phyloP scores from a whole-genome alignment of 2,888 invertebrate genomes.

The Lycophotia porphyrea region DNA sequence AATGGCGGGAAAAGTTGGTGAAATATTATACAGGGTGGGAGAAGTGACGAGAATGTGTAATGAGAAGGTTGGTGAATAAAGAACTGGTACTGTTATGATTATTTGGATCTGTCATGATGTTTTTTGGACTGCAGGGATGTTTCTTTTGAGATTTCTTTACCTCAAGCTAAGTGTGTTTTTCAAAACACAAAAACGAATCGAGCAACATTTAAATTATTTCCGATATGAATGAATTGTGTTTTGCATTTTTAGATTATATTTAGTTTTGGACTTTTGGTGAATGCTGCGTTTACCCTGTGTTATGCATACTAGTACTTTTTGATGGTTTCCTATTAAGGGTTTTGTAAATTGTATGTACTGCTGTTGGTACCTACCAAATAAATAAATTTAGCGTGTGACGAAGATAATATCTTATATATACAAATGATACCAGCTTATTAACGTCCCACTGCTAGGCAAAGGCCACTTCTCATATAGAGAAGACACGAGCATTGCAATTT shows the following conservation, averaged over 20 bases:
- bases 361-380: background rate
- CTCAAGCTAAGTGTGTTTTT: no score
- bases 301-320: background rate
- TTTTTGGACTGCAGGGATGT: background rate
- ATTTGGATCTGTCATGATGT: background rate
- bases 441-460: no score
- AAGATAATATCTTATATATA: background rate
- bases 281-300: background rate
- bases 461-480: no score
- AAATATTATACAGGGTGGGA: constrained; percentile 70
- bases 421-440: no score
- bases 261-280: background rate
- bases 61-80: constrained; percentile 8
- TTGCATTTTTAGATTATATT: background rate
- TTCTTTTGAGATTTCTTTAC: background rate
- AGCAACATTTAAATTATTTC: background rate
- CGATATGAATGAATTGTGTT: background rate
- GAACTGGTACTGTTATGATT: constrained; percentile 33
- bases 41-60: constrained; percentile 34
- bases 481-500: no score
- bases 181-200: background rate
- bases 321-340: background rate
- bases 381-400: background rate
- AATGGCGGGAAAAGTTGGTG: constrained; percentile 60
- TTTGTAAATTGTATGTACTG: background rate